Evolutionary conservation across 2,113 vertebrate genomes (phyloP).

Genomic region (Bubo blakistoni): DNA sequence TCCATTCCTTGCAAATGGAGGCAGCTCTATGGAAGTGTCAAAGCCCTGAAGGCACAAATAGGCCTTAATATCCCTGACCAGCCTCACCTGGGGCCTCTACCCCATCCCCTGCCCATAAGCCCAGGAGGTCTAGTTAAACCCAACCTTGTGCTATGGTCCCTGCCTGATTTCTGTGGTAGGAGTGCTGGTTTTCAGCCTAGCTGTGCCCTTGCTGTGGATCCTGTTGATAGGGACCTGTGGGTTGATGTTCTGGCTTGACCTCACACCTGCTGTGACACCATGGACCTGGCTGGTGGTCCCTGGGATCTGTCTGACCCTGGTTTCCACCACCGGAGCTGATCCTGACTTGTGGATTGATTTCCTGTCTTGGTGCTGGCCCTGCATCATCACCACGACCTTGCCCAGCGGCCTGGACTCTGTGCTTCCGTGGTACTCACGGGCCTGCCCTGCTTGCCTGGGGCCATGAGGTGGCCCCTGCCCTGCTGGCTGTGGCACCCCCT

Average conservation of each 20-base stretch:
- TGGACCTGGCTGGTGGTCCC: neutral
- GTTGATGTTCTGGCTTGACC: neutral
- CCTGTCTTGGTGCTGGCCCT: neutral
- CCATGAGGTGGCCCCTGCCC: neutral
- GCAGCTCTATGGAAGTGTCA: neutral
- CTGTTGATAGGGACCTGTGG: neutral
- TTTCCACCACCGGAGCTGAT: neutral
- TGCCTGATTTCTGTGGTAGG: neutral
- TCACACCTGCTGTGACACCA: neutral
- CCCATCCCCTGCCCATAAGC: no score
- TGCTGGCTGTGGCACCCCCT: neutral
- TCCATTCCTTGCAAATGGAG: neutral
- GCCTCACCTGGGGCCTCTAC: neutral
- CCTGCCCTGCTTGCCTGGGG: neutral
- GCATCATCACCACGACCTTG: neutral
- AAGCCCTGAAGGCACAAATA: neutral
- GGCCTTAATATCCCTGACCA: neutral
- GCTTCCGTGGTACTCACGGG: neutral
- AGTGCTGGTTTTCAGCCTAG: neutral
- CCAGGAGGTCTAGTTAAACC: neutral
- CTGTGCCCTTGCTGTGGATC: neutral
- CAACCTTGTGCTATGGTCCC: neutral
- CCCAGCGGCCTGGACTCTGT: neutral
- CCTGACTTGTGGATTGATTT: neutral
- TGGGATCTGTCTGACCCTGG: neutral